Base-by-base conservation (phyloP, 2,888 invertebrate species). In the Agrochola lychnidis region DNA sequence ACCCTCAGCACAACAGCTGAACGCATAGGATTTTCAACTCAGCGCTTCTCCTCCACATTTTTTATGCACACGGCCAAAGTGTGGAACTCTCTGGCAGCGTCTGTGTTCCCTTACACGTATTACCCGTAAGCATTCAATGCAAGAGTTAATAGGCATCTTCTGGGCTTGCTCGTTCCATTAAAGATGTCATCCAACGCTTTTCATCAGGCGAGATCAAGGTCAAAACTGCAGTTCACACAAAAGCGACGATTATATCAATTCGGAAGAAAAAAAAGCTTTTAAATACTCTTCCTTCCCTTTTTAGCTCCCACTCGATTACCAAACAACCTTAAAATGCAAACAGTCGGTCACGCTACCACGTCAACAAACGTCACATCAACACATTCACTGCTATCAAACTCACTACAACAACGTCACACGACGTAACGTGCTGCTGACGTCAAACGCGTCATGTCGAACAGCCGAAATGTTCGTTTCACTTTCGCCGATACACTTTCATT, bases 401-500 rank as follows among this genome's bases (percentile, higher is more conserved):
- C 40, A 14, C 40, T 7, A 22, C 19, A 45, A 67, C 59, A 62
- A 72, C 77, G 70, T 82, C 77, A 72, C 14, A 10, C n/a, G 19
- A 63, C 22, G n/a, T 68, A 74, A 72, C 74, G 70, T 59, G 56
- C 36, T 61, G 16, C 16, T 87, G 87, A 88, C 79, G 78, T 72
- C 68, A 84, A 81, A 57, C 85, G 84, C 70, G 66, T 73, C 70
- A 59, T 70, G 61, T 80, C 77, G 70, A 72, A 73, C 70, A 9
- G 57, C 53, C 78, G 22, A 88, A 89, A 85, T 79, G 72, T 78
- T 76, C 78, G 76, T 88, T 86, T 91, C 88, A 90, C 91, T 92
- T 92, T 94, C 89, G 72, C 81, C 71, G 83, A 90, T 85, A 93
- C 91, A 91, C 92, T 93, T 93, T 93, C 91, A 73, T 86, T 80